Conservation (phyloP, 2,113 vertebrate genomes). For the Limanda limanda region DNA sequence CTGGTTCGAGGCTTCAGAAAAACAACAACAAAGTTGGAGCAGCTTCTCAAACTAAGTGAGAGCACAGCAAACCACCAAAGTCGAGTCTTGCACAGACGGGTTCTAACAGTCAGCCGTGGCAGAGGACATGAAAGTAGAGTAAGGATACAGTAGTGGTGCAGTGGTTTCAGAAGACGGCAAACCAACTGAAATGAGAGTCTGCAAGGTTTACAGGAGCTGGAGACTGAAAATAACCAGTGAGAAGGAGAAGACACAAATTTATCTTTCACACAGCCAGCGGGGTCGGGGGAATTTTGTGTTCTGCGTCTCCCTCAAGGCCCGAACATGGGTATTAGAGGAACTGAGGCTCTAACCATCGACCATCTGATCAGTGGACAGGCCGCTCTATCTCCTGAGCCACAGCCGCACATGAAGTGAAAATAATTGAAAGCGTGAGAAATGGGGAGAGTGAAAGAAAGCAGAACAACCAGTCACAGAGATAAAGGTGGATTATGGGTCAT, state of each 20-base stretch:
- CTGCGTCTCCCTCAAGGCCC: no score
- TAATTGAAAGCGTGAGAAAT: no score
- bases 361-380: no score
- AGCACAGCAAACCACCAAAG: not conserved
- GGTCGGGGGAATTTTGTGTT: no score
- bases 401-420: no score
- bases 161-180: not conserved
- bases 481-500: constrained; percentile 52
- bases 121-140: not conserved
- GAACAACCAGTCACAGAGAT: not conserved
- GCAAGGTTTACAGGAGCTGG: not conserved
- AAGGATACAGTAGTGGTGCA: no score
- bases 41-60: not conserved
- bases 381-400: no score
- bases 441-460: constrained; percentile 15
- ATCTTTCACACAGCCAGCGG: no score
- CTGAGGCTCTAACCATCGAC: no score
- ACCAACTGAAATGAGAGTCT: not conserved
- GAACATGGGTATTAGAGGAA: not conserved
- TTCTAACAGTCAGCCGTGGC: not conserved
- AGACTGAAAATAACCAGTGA: not conserved
- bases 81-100: not conserved
- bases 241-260: no score
- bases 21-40: not conserved
- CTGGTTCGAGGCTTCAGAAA: no score